Evolutionary conservation across 2,113 vertebrate genomes (phyloP).

Genomic region (Gasterosteus nipponicus): DNA sequence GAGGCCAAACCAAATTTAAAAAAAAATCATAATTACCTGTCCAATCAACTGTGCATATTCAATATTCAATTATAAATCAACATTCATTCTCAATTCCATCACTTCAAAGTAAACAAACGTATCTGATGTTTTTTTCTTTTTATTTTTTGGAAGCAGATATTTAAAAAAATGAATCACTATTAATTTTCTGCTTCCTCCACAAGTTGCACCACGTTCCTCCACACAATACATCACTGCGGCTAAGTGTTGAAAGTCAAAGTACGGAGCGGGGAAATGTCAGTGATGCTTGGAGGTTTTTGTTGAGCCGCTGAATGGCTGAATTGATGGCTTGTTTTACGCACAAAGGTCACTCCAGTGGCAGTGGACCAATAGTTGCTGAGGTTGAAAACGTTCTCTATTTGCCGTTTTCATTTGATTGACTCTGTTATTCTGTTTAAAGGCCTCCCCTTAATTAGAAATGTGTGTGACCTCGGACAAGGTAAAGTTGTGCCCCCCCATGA

Average conservation of each 20-base stretch:
- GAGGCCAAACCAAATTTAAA: not conserved
- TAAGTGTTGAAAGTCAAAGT: conserved; percentile 30
- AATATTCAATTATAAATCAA: not conserved
- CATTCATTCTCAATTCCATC: not conserved
- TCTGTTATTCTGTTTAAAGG: conserved; percentile 6
- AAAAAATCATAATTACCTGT: not conserved
- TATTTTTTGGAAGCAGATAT: not conserved
- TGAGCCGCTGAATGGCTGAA: conserved; percentile 36
- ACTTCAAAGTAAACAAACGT: not conserved
- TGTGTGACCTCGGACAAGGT: conserved; percentile 3
- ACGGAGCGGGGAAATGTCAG: conserved; percentile 16
- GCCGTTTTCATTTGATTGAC: conserved; percentile 25
- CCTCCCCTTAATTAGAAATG: not conserved
- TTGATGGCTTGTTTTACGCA: conserved; percentile 9
- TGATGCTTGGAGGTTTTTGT: conserved; percentile 37
- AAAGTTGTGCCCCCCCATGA: not conserved
- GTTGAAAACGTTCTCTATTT: conserved; percentile 2
- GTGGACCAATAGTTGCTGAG: not conserved
- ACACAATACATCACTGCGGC: conserved; percentile 7
- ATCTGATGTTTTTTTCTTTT: not conserved
- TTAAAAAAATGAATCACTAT: not conserved
- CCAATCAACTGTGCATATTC: not conserved
- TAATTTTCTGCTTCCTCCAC: not conserved
- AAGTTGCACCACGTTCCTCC: not conserved
- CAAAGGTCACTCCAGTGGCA: conserved; percentile 23